Conservation (phyloP, 2,888 invertebrate genomes). For the Aporophyla lueneburgensis region DNA sequence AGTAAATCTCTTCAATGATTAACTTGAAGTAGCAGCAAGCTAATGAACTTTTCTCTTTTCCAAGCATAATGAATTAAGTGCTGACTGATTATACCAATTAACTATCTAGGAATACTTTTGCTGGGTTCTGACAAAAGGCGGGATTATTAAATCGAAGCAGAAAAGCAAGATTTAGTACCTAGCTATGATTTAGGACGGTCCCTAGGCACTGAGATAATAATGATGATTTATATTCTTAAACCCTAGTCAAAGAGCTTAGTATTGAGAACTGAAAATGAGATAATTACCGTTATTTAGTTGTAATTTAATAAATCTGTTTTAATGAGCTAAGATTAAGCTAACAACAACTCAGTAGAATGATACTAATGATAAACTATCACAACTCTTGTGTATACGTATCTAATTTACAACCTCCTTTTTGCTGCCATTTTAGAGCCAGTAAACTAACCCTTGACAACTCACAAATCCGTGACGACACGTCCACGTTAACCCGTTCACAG, state of each 20-base stretch:
- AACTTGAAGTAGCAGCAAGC: background rate
- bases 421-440: background rate
- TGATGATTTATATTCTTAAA: conserved; percentile 36
- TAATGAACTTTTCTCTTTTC: background rate
- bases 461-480: conserved; percentile 9
- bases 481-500: conserved; percentile 4
- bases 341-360: background rate
- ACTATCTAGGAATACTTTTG: conserved; percentile 9
- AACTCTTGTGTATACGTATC: background rate
- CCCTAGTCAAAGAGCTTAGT: background rate
- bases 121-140: conserved; percentile 20
- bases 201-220: conserved; percentile 24
- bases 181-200: conserved; percentile 31
- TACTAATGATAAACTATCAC: background rate
- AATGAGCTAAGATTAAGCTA: background rate
- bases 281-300: background rate
- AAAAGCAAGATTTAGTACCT: conserved; percentile 36
- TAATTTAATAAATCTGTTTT: background rate
- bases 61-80: background rate
- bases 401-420: background rate
- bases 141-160: conserved; percentile 27
- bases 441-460: conserved; percentile 1
- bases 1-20: conserved; percentile 3
- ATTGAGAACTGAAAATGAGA: background rate
- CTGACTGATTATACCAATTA: conserved; percentile 22